A percentile compares a stretch with the other conserved stretches of the same genome.
These are phyloP conservation scores for Euwallacea fornicatus DNA, from an alignment of 1,140 invertebrate genomes.

Conservation along the genomic window DNA sequence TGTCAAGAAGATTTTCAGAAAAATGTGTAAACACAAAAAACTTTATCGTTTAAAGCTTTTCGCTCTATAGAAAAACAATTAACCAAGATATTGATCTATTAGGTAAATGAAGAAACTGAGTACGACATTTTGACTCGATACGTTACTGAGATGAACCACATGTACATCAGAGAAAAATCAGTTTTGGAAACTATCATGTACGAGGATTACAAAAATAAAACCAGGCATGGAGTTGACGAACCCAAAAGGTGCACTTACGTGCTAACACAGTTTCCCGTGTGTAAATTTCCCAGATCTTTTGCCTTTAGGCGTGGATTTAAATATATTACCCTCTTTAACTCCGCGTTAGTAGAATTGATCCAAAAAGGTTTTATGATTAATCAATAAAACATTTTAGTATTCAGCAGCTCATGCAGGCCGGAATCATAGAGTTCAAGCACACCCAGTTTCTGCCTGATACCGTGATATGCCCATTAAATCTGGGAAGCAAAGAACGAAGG, in stretches of 20 bases:
- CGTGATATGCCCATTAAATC: slow-evolving; percentile 75
- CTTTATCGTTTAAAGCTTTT: no score
- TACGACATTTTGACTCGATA: slow-evolving; percentile 43
- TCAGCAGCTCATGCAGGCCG: slow-evolving; percentile 67
- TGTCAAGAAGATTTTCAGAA: no score
- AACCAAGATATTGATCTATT: no score
- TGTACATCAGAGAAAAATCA: slow-evolving; percentile 68
- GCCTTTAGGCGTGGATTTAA: slow-evolving; percentile 65
- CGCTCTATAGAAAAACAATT: no score
- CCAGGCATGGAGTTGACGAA: slow-evolving; percentile 60
- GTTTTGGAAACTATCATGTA: slow-evolving; percentile 68
- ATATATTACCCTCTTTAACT: slow-evolving; percentile 63
- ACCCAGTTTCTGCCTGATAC: slow-evolving; percentile 65
- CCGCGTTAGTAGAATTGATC: slow-evolving; percentile 60
- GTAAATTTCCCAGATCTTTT: slow-evolving; percentile 67
- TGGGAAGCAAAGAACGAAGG: slow-evolving; percentile 76
- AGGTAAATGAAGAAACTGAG: slow-evolving; percentile 16
- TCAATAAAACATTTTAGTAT: slow-evolving; percentile 56
- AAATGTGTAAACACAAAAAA: no score
- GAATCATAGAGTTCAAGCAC: slow-evolving; percentile 69
- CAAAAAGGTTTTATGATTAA: slow-evolving; percentile 50
- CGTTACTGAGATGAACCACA: slow-evolving; percentile 57
- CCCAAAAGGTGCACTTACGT: slow-evolving; percentile 70
- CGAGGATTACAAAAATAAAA: slow-evolving; percentile 66
- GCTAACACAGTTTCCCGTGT: slow-evolving; percentile 65